Percentiles rank a stretch among this genome's conserved stretches.
Conservation (phyloP, 2,113 vertebrate species). For the Cynocephalus volans region DNA sequence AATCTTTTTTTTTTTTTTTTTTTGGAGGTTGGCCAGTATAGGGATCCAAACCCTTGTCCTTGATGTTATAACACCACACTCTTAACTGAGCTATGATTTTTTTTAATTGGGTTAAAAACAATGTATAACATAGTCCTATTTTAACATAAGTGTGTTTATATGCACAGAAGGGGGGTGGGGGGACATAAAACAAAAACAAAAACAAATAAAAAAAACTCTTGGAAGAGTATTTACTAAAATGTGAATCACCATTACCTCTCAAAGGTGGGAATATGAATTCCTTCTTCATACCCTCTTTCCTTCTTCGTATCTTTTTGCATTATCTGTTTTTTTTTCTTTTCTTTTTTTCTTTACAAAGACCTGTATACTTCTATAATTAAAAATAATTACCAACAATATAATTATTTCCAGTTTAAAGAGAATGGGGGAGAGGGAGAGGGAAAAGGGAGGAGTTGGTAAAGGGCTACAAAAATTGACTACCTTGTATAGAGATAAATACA, state of each 20-base stretch:
- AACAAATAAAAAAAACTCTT: neutral
- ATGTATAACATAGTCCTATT: neutral
- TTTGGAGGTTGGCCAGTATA: too few relatives aligned
- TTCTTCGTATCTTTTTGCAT: neutral
- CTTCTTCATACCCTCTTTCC: neutral
- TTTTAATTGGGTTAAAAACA: constrained; percentile 12
- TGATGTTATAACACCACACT: too few relatives aligned
- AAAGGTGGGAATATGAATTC: neutral
- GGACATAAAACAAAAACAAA: too few relatives aligned
- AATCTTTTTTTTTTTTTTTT: neutral
- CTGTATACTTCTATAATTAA: neutral
- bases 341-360: neutral
- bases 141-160: constrained; percentile 11
- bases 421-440: neutral
- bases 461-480: too few relatives aligned
- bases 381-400: constrained; percentile 16
- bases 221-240: constrained; percentile 38
- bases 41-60: too few relatives aligned
- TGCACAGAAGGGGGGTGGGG: neutral
- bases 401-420: neutral
- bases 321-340: neutral
- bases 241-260: constrained; percentile 5
- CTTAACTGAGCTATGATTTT: too few relatives aligned
- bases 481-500: too few relatives aligned
- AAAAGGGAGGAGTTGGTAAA: too few relatives aligned